phyloP scores from a whole-genome alignment of 2,113 vertebrate species.

The Struthidea cinerea region DNA sequence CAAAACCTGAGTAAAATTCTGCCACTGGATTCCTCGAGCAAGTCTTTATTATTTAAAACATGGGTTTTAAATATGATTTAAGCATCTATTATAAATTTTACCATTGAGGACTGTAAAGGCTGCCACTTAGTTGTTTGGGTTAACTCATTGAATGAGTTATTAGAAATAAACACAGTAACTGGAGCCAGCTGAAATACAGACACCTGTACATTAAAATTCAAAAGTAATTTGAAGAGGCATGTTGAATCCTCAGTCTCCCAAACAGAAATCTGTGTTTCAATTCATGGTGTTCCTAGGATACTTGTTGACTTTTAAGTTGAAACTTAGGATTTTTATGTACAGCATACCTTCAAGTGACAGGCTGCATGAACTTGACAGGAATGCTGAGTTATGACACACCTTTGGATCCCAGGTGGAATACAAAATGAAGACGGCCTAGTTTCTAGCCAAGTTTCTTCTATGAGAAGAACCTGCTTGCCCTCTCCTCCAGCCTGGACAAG shows the following conservation, averaged over 20 bases:
- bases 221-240: background rate
- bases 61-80: background rate
- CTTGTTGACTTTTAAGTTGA: background rate
- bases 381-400: background rate
- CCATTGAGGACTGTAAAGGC: background rate
- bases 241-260: background rate
- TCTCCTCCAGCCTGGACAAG: background rate
- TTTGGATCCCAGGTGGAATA: background rate
- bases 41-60: background rate
- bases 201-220: background rate
- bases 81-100: background rate
- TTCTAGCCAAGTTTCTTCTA: background rate
- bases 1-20: background rate
- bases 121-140: background rate
- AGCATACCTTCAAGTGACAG: background rate
- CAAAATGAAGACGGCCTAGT: background rate
- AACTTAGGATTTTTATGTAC: background rate
- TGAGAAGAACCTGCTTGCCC: background rate
- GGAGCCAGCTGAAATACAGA: background rate
- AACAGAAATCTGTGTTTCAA: background rate
- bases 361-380: background rate
- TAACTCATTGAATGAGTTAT: background rate
- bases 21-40: background rate
- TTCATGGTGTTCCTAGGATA: background rate
- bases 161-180: background rate